Evolutionary conservation across 2,797 vertebrate genomes (phyloP), one percentile per base, ranked within the genome.

Genomic region (Perdix hodgsoniae): DNA sequence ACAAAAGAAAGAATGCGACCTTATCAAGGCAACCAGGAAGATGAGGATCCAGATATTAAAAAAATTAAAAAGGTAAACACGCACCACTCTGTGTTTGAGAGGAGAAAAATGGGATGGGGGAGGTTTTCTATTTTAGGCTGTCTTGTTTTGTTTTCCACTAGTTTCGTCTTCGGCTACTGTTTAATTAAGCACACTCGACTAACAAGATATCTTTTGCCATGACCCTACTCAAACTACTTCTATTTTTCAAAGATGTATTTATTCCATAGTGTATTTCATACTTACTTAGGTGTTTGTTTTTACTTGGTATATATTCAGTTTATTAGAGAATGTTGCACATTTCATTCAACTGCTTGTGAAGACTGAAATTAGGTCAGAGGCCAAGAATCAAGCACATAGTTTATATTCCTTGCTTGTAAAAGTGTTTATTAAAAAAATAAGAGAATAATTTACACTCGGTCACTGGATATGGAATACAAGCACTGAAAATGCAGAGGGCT

Each of bases 1-100:
- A 99, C 99, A 63, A 99, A 99, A 98, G 99, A 99, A 97, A 98
- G 99, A 84, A 99, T 99, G 99, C 96, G 99, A 59, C 99, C 99
- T 49, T 99, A 99, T 96, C 99, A 99, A 63, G 97, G 98, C 83
- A 97, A 98, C 95, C 98, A 99, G 71, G 99, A 99, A 94, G 99
- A 98, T 7, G 99, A 99, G 74, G 98, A 99, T 92, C 99, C 99
- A 14, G 99, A 99, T 92, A 99, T 99, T 79, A 99, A 99, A 97
- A 99, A 99, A 97, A 99, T 99, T 86, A 99, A 99, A 97, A 99
- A 99, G 99, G 99, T 99, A 98, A 91, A 84, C 26, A 7, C 52
- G 6, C 21, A 29, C 14, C 22, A 22, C 56, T 85, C 70, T 76
- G 26, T 65, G 24, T 37, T 56, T 89, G 23, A 50, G 40, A 42